A percentile compares a stretch with the other conserved stretches of the same genome.
Conservation (phyloP, 2,113 vertebrate species). For the Zingel zingel region DNA sequence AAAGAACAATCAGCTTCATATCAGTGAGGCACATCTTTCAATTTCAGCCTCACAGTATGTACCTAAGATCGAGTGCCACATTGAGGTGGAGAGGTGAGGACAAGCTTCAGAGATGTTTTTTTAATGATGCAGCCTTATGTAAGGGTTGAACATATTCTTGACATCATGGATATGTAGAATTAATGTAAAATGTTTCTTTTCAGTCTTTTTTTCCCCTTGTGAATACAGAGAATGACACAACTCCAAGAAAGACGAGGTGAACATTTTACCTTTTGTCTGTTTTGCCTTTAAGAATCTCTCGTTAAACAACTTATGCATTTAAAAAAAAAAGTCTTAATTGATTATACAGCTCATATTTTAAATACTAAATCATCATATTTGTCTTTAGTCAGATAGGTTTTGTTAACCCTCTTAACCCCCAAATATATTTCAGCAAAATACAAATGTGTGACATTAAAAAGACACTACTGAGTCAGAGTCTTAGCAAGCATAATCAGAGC, state of each 20-base stretch:
- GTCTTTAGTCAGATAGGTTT: not conserved
- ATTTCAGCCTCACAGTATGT: conserved; percentile 19
- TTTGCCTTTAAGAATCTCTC: not conserved
- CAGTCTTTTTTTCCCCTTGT: too few relatives aligned
- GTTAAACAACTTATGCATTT: not conserved
- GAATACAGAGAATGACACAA: not conserved
- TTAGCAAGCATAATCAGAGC: conserved; percentile 35
- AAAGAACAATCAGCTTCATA: not conserved
- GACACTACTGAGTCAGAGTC: not conserved
- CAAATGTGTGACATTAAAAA: conserved; percentile 19
- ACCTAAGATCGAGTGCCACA: conserved; percentile 6
- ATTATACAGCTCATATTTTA: not conserved
- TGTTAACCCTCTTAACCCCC: not conserved
- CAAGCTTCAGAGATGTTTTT: not conserved
- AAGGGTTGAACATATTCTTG: not conserved
- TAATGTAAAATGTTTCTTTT: too few relatives aligned
- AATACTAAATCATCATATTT: not conserved
- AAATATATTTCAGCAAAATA: not conserved
- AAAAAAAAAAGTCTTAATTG: not conserved
- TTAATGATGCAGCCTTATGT: not conserved
- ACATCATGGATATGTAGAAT: not conserved
- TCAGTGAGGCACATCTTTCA: conserved; percentile 19
- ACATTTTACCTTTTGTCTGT: not conserved
- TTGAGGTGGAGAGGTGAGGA: not conserved
- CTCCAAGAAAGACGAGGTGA: not conserved